Evolutionary conservation across 2,113 vertebrate species (phyloP), one percentile per base, ranked within the genome.

Genomic region (Tachycineta bicolor): DNA sequence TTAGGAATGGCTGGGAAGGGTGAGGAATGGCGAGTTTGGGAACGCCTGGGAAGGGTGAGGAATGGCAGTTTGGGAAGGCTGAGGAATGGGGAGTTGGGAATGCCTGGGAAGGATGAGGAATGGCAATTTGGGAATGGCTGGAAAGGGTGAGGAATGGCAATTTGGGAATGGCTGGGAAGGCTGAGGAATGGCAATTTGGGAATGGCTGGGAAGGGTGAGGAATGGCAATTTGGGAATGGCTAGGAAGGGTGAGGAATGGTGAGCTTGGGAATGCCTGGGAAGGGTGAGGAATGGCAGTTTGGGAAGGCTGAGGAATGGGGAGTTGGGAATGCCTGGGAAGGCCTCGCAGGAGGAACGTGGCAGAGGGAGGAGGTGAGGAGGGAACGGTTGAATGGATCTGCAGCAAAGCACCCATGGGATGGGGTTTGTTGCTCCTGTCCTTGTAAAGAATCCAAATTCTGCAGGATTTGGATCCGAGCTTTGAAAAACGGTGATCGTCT

Each of bases 401-500:
- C 41, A 37, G 39, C 20, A 44, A 6, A 46, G 25, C 50, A 3
- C 16, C 41, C 20, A 21, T 20, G 50, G 62, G 6, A 31, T 22
- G 59, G 28, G 34, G 3, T 28, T 65, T 78, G 41, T 46, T 15
- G 2, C 10, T 60, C 34, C 22, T 10, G 16, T 49, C 47, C 56
- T 50, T 26, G 43, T 25, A 46, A 88, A 49, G 56, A 39, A 64
- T 12, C 37, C 46, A 24, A 8, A 62, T 18, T 43, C 43, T 39
- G 34, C 25, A 46, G 23, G 41, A 46, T 68, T 64, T 6, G 3
- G 37, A 34, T 39, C 41, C 3, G 4, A 49, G 56, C 28, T 37
- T 12, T 5, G 21, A 75, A 55, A 47, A 63, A 29, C 18, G 0
- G 0, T 7, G 7, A 8, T 23, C 0, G 0, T 26, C 22, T 65